These are phyloP conservation scores for Amaurobius ferox DNA, from an alignment of 2,888 invertebrate species.

Conservation along the genomic window DNA sequence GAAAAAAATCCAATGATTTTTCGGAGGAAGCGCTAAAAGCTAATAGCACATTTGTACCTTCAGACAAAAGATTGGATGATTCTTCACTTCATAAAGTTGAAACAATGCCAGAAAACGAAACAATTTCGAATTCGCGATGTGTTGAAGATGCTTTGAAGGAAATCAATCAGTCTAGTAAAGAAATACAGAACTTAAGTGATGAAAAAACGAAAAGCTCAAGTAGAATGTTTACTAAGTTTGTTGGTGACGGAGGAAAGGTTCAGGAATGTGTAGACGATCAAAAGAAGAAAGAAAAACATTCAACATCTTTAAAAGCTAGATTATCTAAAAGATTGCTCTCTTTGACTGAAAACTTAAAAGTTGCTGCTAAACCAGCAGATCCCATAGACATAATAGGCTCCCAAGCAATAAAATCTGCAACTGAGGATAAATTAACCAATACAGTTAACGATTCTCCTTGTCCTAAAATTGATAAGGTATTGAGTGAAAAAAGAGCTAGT, in stretches of 20 bases:
- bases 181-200: constrained; percentile 13
- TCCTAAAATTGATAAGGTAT: constrained; percentile 38
- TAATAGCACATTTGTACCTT: background rate
- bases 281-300: constrained; percentile 49
- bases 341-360: constrained; percentile 68
- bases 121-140: background rate
- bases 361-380: constrained; percentile 18
- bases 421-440: constrained; percentile 22
- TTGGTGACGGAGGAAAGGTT: constrained; percentile 6
- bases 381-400: background rate
- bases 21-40: background rate
- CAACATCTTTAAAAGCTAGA: constrained; percentile 57
- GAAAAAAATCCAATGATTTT: background rate
- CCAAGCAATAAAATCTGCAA: constrained; percentile 18
- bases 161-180: constrained; percentile 9
- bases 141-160: constrained; percentile 30
- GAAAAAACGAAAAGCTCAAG: constrained; percentile 17
- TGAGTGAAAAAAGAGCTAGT: constrained; percentile 43
- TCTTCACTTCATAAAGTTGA: background rate
- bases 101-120: constrained; percentile 23
- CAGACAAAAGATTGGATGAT: background rate
- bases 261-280: constrained; percentile 24
- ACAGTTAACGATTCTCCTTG: constrained; percentile 31
- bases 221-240: constrained; percentile 35
- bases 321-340: constrained; percentile 65